phyloP scores from a whole-genome alignment of 2,888 invertebrate genomes.

The Epinotia demarniana region DNA sequence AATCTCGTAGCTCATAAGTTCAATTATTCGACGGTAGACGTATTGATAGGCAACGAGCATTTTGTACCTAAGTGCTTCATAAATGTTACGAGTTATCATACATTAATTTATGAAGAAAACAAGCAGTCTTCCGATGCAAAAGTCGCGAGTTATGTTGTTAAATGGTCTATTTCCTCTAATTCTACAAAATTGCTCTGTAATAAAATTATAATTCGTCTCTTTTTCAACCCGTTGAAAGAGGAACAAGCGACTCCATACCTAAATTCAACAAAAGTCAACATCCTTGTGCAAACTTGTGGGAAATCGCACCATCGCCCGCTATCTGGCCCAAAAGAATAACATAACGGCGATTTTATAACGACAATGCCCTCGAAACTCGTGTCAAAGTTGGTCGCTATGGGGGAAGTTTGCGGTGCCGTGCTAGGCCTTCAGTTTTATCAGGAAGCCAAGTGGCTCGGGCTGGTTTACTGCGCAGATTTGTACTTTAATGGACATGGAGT shows the following conservation, averaged over 20 bases:
- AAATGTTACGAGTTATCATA: too few relatives aligned
- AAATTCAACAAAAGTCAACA: slow-evolving; percentile 9
- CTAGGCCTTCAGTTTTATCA: slow-evolving; percentile 63
- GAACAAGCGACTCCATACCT: background rate
- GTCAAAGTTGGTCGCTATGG: slow-evolving; percentile 69
- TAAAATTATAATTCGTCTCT: background rate
- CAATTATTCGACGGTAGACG: too few relatives aligned
- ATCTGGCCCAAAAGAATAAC: slow-evolving; percentile 55
- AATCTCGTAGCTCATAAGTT: too few relatives aligned
- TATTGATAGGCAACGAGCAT: too few relatives aligned
- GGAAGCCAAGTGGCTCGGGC: slow-evolving; percentile 60
- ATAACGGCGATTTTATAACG: slow-evolving; percentile 66
- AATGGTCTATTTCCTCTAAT: too few relatives aligned
- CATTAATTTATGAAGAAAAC: too few relatives aligned
- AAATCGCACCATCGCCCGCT: slow-evolving; percentile 20
- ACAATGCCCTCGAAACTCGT: slow-evolving; percentile 69
- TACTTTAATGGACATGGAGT: slow-evolving; percentile 62
- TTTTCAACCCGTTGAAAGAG: background rate
- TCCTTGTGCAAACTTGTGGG: slow-evolving; percentile 14
- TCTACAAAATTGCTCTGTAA: too few relatives aligned
- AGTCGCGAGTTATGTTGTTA: too few relatives aligned
- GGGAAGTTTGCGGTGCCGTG: slow-evolving; percentile 65
- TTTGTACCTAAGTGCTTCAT: too few relatives aligned
- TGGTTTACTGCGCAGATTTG: slow-evolving; percentile 63
- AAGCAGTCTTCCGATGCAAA: too few relatives aligned